Conservation (phyloP, 2,888 invertebrate genomes). For the Lymantria monacha region DNA sequence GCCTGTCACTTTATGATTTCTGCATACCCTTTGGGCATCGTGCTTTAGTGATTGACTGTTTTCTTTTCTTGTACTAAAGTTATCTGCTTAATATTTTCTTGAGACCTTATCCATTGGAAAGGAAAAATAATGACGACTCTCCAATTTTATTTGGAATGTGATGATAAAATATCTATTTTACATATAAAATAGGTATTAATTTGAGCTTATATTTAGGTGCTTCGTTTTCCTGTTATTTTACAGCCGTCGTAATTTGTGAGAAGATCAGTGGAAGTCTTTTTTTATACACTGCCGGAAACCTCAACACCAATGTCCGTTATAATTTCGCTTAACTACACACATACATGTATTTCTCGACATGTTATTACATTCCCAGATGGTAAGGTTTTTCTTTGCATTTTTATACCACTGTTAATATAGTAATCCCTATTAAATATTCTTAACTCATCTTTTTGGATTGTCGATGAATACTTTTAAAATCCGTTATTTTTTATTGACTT, state of each 20-base stretch:
- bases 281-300: slow-evolving; percentile 30
- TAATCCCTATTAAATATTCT: slow-evolving; percentile 10
- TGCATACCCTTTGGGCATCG: too few relatives aligned
- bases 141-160: too few relatives aligned
- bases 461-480: slow-evolving; percentile 7
- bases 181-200: too few relatives aligned
- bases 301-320: slow-evolving; percentile 11
- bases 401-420: slow-evolving; percentile 1
- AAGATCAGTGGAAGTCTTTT: slow-evolving; percentile 1
- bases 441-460: slow-evolving; percentile 5
- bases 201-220: too few relatives aligned
- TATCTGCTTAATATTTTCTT: too few relatives aligned
- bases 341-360: neutral
- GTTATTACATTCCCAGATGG: slow-evolving; percentile 1
- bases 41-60: too few relatives aligned
- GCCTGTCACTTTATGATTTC: too few relatives aligned
- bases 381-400: slow-evolving; percentile 11
- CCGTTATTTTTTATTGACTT: slow-evolving; percentile 8
- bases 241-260: neutral
- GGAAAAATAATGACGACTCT: too few relatives aligned
- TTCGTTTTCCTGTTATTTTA: neutral
- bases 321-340: slow-evolving; percentile 3
- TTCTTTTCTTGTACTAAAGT: too few relatives aligned
- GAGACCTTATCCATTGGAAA: too few relatives aligned
- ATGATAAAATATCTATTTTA: too few relatives aligned